phyloP scores from a whole-genome alignment of 92 coral and sea anemone genomes.

The Umimayanthus chanpuru region DNA sequence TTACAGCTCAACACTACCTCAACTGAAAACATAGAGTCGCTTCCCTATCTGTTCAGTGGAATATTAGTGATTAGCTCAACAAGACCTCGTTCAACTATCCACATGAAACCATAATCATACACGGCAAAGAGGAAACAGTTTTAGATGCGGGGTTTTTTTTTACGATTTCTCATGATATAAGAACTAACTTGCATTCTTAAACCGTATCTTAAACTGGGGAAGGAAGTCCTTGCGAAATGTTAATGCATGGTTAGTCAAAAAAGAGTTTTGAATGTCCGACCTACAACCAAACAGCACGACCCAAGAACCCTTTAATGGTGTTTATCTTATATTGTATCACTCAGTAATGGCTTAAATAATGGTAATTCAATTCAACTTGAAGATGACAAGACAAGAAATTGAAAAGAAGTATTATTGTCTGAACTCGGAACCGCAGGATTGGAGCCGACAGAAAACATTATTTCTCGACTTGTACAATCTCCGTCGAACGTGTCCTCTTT shows the following conservation, averaged over 20 bases:
- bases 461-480: neutral
- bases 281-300: neutral
- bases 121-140: neutral
- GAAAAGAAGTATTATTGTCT: neutral
- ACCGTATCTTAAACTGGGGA: neutral
- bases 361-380: neutral
- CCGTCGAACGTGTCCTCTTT: neutral
- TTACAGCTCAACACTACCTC: constrained; percentile 25
- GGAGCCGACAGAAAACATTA: neutral
- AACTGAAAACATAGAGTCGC: neutral
- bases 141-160: neutral
- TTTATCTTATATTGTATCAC: constrained; percentile 21
- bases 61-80: neutral
- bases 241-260: no score
- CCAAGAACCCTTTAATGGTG: neutral
- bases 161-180: neutral
- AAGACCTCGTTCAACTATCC: neutral
- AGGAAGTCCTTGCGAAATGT: no score
- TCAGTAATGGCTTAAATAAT: constrained; percentile 9
- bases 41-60: neutral
- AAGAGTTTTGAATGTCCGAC: neutral
- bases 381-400: neutral
- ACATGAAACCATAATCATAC: neutral
- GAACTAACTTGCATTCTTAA: neutral
- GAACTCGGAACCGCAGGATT: neutral